Base-by-base conservation (phyloP, 1,140 invertebrate species). In the Microplitis mediator region DNA sequence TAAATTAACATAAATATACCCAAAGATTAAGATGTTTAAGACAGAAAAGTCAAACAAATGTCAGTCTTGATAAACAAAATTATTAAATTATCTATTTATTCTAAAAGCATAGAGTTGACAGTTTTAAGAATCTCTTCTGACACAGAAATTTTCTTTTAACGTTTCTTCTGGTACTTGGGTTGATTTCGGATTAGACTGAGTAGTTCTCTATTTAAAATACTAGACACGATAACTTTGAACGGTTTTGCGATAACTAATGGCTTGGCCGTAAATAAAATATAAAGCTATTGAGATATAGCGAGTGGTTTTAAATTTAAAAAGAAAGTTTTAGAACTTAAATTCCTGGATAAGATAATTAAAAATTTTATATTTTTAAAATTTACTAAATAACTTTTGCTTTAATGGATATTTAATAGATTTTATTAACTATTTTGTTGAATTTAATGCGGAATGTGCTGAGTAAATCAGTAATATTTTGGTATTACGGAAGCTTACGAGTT, bases 171-270 rank as follows among this genome's bases (percentile, higher is more conserved):
- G 39, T 45, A 45, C 11, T 6, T 45, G 23, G 23, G 2, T 23
- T 23, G 23, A 23, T 23, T 23, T 23, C 23, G 23, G 23, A 23
- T 23, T 23, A 23, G 23, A 23, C 23, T 23, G 23, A 23, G 23
- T 23, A 23, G 23, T 11, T 45, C 39, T 45, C 39, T 45, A 45
- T 45, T 45, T 45, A 45, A 45, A 45, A 45, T 54, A 63, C 35
- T 63, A 14, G 61, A 14, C 32, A 69, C 69, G 61, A 67, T 51
- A 68, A 73, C 74, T 76, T 74, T 74, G 71, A 75, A 65, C 71
- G 65, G 72, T 79, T 79, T 75, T 62, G 74, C 75, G 79, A 81
- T 80, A 79, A 80, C 78, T 80, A 81, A 79, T 80, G 79, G 78
- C 13, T 50, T 58, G 13, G 31, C 35, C 61, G 8, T 63, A 63